These are phyloP conservation scores for Circaetus cinerascens DNA, from an alignment of 2,113 vertebrate genomes.

Conservation along the genomic window DNA sequence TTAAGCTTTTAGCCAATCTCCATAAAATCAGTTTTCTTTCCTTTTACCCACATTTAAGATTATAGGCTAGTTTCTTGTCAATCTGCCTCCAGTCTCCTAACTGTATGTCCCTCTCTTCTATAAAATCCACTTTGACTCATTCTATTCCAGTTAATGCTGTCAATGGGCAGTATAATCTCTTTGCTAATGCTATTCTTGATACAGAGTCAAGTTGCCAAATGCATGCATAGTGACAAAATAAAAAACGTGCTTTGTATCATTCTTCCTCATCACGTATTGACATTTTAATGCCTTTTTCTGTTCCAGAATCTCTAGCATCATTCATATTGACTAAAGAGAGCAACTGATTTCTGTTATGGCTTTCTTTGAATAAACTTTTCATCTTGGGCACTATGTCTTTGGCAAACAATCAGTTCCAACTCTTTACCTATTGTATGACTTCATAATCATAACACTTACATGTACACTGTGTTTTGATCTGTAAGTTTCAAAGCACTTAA, in stretches of 20 bases:
- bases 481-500: neutral
- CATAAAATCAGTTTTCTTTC: neutral
- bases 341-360: neutral
- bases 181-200: neutral
- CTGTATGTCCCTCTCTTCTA: neutral
- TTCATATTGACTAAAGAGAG: neutral
- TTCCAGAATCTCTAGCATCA: neutral
- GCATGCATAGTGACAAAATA: rapidly evolving
- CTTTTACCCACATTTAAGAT: neutral
- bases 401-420: neutral
- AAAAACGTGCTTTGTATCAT: neutral
- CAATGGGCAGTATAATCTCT: neutral
- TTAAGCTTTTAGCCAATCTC: neutral
- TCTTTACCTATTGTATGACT: neutral
- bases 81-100: neutral
- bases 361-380: neutral
- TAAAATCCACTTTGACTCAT: neutral
- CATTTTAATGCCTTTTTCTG: neutral
- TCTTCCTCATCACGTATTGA: neutral
- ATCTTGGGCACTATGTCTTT: neutral
- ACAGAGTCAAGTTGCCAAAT: neutral
- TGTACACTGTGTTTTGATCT: neutral
- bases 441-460: neutral
- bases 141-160: neutral
- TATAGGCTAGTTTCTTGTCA: neutral